Evolutionary conservation across 2,888 invertebrate species (phyloP), one percentile per base, ranked within the genome.

Genomic region (Iselma pallidipennis): DNA sequence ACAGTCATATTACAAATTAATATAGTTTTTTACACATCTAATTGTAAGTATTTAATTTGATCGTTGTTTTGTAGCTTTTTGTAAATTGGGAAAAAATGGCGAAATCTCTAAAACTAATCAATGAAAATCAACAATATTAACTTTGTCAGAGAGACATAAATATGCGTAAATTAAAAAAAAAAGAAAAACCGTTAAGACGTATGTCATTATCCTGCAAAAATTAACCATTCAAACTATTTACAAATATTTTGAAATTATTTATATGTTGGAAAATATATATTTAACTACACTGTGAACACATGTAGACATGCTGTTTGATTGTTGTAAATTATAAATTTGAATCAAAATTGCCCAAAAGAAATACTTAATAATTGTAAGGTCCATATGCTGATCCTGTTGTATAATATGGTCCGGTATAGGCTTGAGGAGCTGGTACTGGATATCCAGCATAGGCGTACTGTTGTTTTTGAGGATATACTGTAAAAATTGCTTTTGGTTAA

Each of bases 381-480:
- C 93, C 94, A 81, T 95, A 95, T 79, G 95, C 95, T 55, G 95
- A 94, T 76, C 94, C 94, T 82, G 94, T 87, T 68, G 88, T 94
- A 83, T 95, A 95, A 78, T 92, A 92, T 29, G 94, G 94, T 42
- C 91, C 92, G 61, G 94, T 91, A 83, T 95, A 95, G 56, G 93
- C 91, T 66, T 88, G 89, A 56, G 89, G 89, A 51, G 91, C 91
- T 49, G 89, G 87, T 58, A 87, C 84, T 59, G 93, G 92, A 81
- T 95, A 94, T 61, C 94, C 92, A 56, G 94, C 92, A 81, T 95
- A 95, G 14, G 94, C 94, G 79, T 94, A 94, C 73, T 94, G 94
- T 81, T 95, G 94, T 83, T 96, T 96, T 82, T 95, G 95, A 55
- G 95, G 95, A 84, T 96, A 96, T 76, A 96, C 95, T 93, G 87